These are phyloP conservation scores for Chaenodraco wilsoni DNA, from an alignment of 2,797 vertebrate genomes.

Conservation along the genomic window DNA sequence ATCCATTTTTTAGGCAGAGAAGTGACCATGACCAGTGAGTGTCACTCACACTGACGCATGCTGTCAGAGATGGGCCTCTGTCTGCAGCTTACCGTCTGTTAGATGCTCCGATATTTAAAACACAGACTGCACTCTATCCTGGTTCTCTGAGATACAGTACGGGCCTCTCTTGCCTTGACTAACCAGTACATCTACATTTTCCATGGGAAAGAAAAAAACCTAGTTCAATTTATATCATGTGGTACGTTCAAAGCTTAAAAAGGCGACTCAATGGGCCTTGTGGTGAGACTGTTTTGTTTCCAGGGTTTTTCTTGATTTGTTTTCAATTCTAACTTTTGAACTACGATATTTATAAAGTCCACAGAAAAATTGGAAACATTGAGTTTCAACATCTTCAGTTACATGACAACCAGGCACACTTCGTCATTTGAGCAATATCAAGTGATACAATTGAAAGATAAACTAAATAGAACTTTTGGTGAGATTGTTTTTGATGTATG, in stretches of 20 bases:
- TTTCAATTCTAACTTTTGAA: not conserved
- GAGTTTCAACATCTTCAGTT: not conserved
- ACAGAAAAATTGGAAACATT: not conserved
- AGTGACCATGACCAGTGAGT: conserved; percentile 20
- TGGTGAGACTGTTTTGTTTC: conserved; percentile 20
- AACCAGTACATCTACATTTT: conserved; percentile 5
- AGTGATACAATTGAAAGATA: not conserved
- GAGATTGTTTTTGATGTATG: not conserved
- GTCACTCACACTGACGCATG: conserved; percentile 36
- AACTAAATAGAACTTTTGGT: not conserved
- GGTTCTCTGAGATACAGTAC: conserved; percentile 1
- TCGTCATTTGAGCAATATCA: not conserved
- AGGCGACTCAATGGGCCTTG: not conserved
- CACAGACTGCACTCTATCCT: conserved; percentile 8
- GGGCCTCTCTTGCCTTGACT: not conserved
- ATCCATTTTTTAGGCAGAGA: conserved; percentile 45
- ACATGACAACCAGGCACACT: not conserved
- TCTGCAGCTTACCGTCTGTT: conserved; percentile 5
- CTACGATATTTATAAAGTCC: not conserved
- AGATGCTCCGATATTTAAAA: conserved; percentile 17
- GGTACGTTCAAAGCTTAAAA: not conserved
- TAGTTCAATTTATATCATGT: conserved; percentile 1
- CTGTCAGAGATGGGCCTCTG: conserved; percentile 19
- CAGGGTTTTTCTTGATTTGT: not conserved
- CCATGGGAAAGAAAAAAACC: not conserved